Evolutionary conservation across 1,140 invertebrate genomes (phyloP).

Genomic region (Epicauta chinensis): DNA sequence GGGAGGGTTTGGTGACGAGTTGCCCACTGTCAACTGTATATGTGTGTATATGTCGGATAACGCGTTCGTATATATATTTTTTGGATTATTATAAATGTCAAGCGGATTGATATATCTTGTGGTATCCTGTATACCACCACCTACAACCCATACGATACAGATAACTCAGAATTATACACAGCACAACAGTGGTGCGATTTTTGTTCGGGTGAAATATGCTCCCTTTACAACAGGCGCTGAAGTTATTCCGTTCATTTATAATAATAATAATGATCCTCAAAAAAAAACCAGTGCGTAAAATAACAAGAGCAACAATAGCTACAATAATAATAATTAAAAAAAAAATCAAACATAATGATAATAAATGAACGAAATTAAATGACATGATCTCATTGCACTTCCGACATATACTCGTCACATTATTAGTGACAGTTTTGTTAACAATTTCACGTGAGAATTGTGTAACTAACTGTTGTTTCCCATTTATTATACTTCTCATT

Average conservation of each 20-base stretch:
- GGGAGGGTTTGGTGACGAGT: conserved; percentile 27
- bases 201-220: conserved; percentile 19
- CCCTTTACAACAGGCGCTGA: not conserved
- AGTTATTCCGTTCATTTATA: not conserved
- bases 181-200: conserved; percentile 5
- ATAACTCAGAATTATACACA: conserved; percentile 19
- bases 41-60: conserved; percentile 9
- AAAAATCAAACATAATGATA: not conserved
- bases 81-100: conserved; percentile 31
- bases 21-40: conserved; percentile 23
- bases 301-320: no score
- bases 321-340: not conserved
- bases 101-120: conserved; percentile 27
- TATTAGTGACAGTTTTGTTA: conserved; percentile 16
- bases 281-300: no score
- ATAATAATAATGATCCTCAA: not conserved
- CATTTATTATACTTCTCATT: conserved; percentile 15
- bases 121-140: conserved; percentile 8
- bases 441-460: conserved; percentile 16
- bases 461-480: conserved; percentile 19
- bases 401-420: conserved; percentile 5
- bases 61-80: conserved; percentile 25
- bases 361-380: not conserved
- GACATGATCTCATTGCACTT: conserved; percentile 7
- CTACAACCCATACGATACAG: conserved; percentile 1